Evolutionary conservation across 2,888 invertebrate species (phyloP).

Genomic region (Yponomeuta evonymella): DNA sequence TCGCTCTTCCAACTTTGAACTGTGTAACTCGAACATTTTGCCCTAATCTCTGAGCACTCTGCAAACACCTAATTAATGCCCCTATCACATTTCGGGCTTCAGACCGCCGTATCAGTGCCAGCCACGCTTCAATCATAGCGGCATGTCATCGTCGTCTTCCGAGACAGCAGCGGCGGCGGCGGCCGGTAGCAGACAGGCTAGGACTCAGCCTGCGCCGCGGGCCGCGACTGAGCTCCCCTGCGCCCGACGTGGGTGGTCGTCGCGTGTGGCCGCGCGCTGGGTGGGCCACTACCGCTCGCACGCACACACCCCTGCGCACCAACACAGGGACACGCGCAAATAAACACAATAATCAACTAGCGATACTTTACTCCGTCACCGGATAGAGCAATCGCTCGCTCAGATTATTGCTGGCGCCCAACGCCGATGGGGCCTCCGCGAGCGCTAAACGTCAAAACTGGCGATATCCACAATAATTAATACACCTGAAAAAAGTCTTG

Average conservation of each 20-base stretch:
- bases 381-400: slow-evolving; percentile 68
- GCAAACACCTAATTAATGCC: too few relatives aligned
- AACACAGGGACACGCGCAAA: slow-evolving; percentile 65
- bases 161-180: background rate
- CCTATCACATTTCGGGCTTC: background rate
- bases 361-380: slow-evolving; percentile 73
- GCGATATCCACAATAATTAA: background rate
- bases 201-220: slow-evolving; percentile 36
- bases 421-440: slow-evolving; percentile 26
- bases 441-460: slow-evolving; percentile 3
- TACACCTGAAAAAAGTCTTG: too few relatives aligned
- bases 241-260: slow-evolving; percentile 68
- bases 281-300: slow-evolving; percentile 64
- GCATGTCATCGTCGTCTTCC: background rate
- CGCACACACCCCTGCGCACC: slow-evolving; percentile 56
- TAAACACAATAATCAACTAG: slow-evolving; percentile 74
- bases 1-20: background rate
- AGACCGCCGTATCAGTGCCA: background rate
- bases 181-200: slow-evolving; percentile 5
- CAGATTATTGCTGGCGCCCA: slow-evolving; percentile 67
- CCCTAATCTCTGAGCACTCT: too few relatives aligned
- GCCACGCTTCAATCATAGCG: slow-evolving; percentile 17
- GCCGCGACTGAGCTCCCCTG: slow-evolving; percentile 59
- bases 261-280: slow-evolving; percentile 74
- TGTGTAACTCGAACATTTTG: too few relatives aligned